Base-by-base conservation (phyloP, 2,888 invertebrate species). In the Yponomeuta evonymella region DNA sequence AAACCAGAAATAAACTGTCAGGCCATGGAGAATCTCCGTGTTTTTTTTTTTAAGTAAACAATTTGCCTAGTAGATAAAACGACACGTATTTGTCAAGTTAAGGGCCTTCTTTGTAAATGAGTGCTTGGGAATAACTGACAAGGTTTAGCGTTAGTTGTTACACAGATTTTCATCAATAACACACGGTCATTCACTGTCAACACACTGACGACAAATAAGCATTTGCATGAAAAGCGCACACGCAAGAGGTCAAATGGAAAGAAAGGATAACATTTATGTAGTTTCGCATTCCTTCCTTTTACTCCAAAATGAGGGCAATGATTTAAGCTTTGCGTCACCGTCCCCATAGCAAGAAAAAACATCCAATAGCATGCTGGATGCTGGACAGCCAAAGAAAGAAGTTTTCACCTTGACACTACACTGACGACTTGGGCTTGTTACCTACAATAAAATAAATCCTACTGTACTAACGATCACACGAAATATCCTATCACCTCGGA, bases 371-470 rank as follows among this genome's bases (percentile, higher is more conserved):
- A 58, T 58, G 51, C 51, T 58, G 12, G 23, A 23, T 23, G 23
- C 23, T 23, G 3, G 2, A 58, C 3, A 58, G 51, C 51, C 51
- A 30, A 33, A 29, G 33, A 65, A 65, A 30, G 12, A 65, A 29
- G 67, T n/a, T 36, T 43, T 86, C 83, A 85, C 84, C 85, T 85
- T 79, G 63, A 73, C 74, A 77, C 76, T 79, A 51, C 29, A 48
- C 70, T 11, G 70, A 75, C 76, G 75, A 74, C 72, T 77, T 79
- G 78, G 73, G 75, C 83, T 78, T 76, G 81, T 83, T 84, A 85
- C 85, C 86, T 86, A 85, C 82, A 84, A 84, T 76, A 77, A 78
- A 78, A 78, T 77, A 84, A 83, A 79, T 72, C 78, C 9, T 33
- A 12, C 70, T 70, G 12, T 63, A 62, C 63, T 70, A 69, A 12